phyloP scores from a whole-genome alignment of 2,888 invertebrate genomes.

The Pasiphila rectangulata region DNA sequence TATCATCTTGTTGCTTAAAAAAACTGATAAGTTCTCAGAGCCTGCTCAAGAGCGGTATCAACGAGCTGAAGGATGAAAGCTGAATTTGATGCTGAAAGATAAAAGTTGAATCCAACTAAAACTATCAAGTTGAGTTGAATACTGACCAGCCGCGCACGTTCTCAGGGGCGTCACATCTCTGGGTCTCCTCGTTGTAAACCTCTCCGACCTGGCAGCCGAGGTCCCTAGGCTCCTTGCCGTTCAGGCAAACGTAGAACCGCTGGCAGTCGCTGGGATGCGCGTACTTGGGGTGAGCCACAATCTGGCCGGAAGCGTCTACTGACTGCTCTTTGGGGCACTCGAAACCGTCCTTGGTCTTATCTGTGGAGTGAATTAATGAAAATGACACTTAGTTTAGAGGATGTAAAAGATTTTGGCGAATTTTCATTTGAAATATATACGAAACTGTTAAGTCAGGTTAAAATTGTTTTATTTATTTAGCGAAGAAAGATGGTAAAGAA shows the following conservation, averaged over 20 bases:
- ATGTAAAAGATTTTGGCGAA: no score
- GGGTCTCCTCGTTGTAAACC: slow-evolving; percentile 93
- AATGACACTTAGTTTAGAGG: no score
- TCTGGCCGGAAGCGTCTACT: slow-evolving; percentile 85
- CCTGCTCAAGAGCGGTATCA: no score
- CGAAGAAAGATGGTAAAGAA: no score
- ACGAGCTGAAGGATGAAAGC: no score
- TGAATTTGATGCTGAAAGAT: not conserved
- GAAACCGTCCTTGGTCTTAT: slow-evolving; percentile 90
- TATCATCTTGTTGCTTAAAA: no score
- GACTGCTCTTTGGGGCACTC: slow-evolving; percentile 88
- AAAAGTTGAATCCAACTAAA: not conserved
- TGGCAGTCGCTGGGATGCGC: slow-evolving; percentile 94
- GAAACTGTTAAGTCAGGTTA: no score
- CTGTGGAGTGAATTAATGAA: no score
- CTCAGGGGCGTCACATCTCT: slow-evolving; percentile 93
- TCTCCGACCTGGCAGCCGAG: slow-evolving; percentile 92
- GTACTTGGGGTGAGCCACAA: slow-evolving; percentile 91
- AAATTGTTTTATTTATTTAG: no score
- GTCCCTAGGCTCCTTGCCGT: slow-evolving; percentile 92
- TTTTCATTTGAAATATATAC: no score
- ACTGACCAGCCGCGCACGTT: slow-evolving; percentile 94
- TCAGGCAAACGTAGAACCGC: slow-evolving; percentile 94
- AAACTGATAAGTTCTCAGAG: no score
- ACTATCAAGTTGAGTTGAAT: not conserved